phyloP scores from a whole-genome alignment of 2,888 invertebrate species.

The Anorthoa munda region DNA sequence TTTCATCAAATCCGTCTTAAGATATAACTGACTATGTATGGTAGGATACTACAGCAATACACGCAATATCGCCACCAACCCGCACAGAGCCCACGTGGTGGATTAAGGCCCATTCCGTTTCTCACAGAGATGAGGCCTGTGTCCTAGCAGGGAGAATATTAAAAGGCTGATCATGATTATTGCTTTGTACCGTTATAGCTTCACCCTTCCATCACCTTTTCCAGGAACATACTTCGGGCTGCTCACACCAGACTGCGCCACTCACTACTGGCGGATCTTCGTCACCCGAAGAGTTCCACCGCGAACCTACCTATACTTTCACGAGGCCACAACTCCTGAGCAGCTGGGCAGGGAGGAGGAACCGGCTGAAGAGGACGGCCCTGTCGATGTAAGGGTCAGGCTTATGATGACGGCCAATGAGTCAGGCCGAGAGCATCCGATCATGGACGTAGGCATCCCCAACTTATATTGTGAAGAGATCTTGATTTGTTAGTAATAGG shows the following conservation, averaged over 20 bases:
- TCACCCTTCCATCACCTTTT: slow-evolving; percentile 5
- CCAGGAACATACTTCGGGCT: slow-evolving; percentile 70
- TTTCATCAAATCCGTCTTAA: too few species aligned
- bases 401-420: slow-evolving; percentile 24
- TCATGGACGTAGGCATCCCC: slow-evolving; percentile 44
- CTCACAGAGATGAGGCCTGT: too few species aligned
- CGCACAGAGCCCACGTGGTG: too few species aligned
- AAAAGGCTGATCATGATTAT: too few species aligned
- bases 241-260: slow-evolving; percentile 73
- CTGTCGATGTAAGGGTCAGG: slow-evolving; percentile 58
- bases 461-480: slow-evolving; percentile 16
- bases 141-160: too few species aligned
- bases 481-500: not conserved
- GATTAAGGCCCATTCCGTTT: too few species aligned
- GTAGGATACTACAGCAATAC: too few species aligned
- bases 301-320: slow-evolving; percentile 79
- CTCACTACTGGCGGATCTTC: slow-evolving; percentile 73
- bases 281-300: slow-evolving; percentile 74
- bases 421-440: slow-evolving; percentile 20
- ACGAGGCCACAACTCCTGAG: slow-evolving; percentile 71
- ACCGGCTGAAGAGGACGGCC: slow-evolving; percentile 16
- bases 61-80: too few species aligned
- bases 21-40: too few species aligned
- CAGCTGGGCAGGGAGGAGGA: slow-evolving; percentile 15
- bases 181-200: not conserved